Evolutionary conservation across 2,888 invertebrate species (phyloP).

Genomic region (Metopia argyrocephala): DNA sequence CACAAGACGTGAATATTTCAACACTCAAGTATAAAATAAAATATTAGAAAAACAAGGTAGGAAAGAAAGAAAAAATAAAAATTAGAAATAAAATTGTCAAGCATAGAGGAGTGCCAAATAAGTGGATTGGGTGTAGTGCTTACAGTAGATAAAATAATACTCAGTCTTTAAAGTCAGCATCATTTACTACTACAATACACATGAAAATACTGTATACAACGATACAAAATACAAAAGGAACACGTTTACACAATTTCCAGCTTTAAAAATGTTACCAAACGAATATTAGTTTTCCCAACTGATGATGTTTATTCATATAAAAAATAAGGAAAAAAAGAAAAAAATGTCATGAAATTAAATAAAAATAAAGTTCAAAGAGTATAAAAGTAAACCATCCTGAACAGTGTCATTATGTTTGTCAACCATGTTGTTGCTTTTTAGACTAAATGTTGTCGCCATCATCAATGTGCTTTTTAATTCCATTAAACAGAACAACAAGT

Average conservation of each 20-base stretch:
- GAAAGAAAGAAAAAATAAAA: neutral
- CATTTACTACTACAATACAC: conserved; percentile 49
- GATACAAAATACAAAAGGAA: conserved; percentile 13
- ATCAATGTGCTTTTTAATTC: conserved; percentile 65
- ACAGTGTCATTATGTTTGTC: conserved; percentile 56
- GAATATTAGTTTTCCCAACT: conserved; percentile 15
- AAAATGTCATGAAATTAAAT: neutral
- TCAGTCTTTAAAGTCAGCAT: conserved; percentile 56
- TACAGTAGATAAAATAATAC: conserved; percentile 55
- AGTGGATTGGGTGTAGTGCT: conserved; percentile 34
- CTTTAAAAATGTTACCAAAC: conserved; percentile 36
- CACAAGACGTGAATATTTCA: conserved; percentile 10
- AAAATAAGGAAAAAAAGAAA: neutral
- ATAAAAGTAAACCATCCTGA: conserved; percentile 54
- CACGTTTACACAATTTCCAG: conserved; percentile 19
- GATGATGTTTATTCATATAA: neutral
- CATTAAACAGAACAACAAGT: conserved; percentile 63
- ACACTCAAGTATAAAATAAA: neutral
- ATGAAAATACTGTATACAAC: neutral
- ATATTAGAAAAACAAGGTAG: neutral
- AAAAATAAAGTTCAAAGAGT: conserved; percentile 38
- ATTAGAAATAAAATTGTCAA: neutral
- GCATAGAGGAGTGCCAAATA: neutral
- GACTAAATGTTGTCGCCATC: conserved; percentile 60
- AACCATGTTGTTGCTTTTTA: conserved; percentile 45